Evolutionary conservation across 2,888 invertebrate species (phyloP).

Genomic region (Diaperis boleti): DNA sequence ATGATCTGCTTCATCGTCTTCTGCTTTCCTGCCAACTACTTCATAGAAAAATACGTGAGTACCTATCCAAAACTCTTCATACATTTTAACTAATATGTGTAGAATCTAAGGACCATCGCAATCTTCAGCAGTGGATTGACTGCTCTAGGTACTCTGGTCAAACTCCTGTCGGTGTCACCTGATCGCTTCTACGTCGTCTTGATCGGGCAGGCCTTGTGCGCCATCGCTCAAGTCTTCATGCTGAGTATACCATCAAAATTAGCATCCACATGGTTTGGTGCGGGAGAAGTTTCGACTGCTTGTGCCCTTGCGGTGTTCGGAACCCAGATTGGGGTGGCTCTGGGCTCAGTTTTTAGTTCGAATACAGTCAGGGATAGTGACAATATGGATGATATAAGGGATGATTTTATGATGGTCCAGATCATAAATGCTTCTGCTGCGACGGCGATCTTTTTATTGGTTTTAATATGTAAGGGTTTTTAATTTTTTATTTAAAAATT

Average conservation of each 20-base stretch:
- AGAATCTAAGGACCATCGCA: conserved; percentile 70
- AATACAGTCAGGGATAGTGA: conserved; percentile 47
- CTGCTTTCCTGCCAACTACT: conserved; percentile 94
- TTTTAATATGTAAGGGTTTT: conserved; percentile 60
- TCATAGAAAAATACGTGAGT: conserved; percentile 65
- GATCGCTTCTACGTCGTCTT: conserved; percentile 74
- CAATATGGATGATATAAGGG: conserved; percentile 43
- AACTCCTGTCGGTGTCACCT: conserved; percentile 71
- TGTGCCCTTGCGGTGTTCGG: conserved; percentile 98
- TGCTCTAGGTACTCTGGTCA: conserved; percentile 72
- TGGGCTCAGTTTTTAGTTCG: conserved; percentile 49
- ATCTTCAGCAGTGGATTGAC: conserved; percentile 71
- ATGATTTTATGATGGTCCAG: conserved; percentile 48
- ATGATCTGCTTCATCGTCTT: conserved; percentile 95
- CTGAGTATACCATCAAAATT: conserved; percentile 76
- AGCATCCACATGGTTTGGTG: conserved; percentile 88
- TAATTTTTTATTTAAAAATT: too few relatives aligned
- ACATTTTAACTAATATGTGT: conserved; percentile 53
- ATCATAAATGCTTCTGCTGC: conserved; percentile 48
- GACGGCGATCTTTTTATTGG: conserved; percentile 45
- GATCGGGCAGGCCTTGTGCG: conserved; percentile 71
- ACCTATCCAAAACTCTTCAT: background rate
- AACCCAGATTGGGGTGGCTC: conserved; percentile 78
- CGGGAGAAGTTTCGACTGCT: conserved; percentile 91
- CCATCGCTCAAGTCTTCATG: conserved; percentile 74